A percentile compares a stretch with the other conserved stretches of the same genome.
phyloP scores from a whole-genome alignment of 2,113 vertebrate species.

The Dipodomys ordii region DNA sequence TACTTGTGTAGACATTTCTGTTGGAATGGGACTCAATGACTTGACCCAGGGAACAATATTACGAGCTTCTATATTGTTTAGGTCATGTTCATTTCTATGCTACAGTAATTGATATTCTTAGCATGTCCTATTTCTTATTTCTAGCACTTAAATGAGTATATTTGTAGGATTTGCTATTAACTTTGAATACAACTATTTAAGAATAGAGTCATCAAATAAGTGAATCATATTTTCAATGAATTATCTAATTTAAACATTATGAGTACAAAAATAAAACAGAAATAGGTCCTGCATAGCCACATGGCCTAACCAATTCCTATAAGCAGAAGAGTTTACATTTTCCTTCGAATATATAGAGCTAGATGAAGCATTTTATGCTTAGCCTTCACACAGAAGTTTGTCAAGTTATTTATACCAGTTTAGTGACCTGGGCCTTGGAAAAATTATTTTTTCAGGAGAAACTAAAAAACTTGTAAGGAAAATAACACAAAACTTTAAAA shows the following conservation, averaged over 20 bases:
- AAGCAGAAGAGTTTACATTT: accelerated
- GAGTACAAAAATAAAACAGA: neutral
- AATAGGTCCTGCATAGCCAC: neutral
- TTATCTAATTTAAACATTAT: neutral
- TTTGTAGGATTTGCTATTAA: neutral
- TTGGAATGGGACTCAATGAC: too few relatives aligned
- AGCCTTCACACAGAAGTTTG: neutral
- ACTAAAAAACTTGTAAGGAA: neutral
- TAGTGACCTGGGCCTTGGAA: neutral
- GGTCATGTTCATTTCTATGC: neutral
- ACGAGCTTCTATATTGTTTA: neutral
- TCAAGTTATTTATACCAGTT: neutral
- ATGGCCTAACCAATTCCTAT: neutral
- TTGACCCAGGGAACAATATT: neutral
- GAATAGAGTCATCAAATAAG: neutral
- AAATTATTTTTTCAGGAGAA: constrained; percentile 34
- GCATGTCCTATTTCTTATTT: neutral
- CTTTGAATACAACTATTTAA: constrained; percentile 12
- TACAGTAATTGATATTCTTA: neutral
- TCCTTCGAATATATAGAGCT: neutral
- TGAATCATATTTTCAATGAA: neutral
- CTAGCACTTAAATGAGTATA: neutral
- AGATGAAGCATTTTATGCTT: neutral
- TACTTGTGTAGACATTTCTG: too few relatives aligned
- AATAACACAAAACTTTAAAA: neutral